These are phyloP conservation scores for Dreissena polymorpha DNA, from an alignment of 1,140 invertebrate genomes.

Conservation along the genomic window DNA sequence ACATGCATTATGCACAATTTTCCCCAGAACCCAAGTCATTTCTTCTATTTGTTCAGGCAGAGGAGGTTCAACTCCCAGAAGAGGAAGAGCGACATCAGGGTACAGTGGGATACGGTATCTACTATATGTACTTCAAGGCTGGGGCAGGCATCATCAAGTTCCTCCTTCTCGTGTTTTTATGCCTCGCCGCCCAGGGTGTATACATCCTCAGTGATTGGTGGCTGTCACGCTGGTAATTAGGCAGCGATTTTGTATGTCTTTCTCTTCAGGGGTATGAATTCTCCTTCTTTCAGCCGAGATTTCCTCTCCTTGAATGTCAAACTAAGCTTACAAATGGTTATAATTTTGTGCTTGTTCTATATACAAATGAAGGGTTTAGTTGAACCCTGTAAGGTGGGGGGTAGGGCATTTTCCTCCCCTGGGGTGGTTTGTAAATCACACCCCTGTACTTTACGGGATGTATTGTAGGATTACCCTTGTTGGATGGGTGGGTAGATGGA, in stretches of 20 bases:
- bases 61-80: slow-evolving; percentile 71
- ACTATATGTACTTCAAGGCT: slow-evolving; percentile 85
- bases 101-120: slow-evolving; percentile 83
- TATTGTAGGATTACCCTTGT: too few species aligned
- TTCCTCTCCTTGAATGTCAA: too few species aligned
- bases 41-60: slow-evolving; percentile 60
- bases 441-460: too few species aligned
- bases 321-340: too few species aligned
- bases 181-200: slow-evolving; percentile 85
- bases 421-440: too few species aligned
- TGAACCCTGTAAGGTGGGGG: neutral
- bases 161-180: slow-evolving; percentile 82
- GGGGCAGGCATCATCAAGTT: slow-evolving; percentile 84
- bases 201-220: slow-evolving; percentile 90
- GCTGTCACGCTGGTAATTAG: slow-evolving; percentile 86
- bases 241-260: neutral
- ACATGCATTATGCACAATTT: too few species aligned
- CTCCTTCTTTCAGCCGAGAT: too few species aligned
- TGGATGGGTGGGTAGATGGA: too few species aligned
- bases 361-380: neutral
- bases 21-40: too few species aligned
- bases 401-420: too few species aligned
- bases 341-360: too few species aligned
- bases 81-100: slow-evolving; percentile 82
- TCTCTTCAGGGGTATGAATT: too few species aligned